Evolutionary conservation across 2,888 invertebrate species (phyloP), one percentile per base, ranked within the genome.

Genomic region (Caenorhabditis drosophilae): DNA sequence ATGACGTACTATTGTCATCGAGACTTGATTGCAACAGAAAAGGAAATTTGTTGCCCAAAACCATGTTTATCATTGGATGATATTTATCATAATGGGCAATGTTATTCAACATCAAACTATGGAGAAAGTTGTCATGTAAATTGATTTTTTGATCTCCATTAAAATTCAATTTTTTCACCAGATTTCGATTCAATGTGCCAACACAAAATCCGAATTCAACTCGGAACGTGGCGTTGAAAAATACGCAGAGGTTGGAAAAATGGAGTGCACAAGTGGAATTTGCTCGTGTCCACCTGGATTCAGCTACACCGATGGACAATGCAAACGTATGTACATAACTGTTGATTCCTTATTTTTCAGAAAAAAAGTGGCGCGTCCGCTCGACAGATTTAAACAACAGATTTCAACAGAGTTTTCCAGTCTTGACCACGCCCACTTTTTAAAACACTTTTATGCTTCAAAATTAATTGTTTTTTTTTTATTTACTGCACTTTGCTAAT

Each of bases 1-100:
- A 57, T 56, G 18, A 77, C 79, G 49, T 77, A 81, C 55, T 80
- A 73, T 57, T 80, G 81, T 45, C 81, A 80, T 59, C 47, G 68
- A 9, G 81, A 80, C 58, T 40, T 68, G 3, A 63, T 79, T 6
- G 52, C 78, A 2, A 79, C 80, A 1, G 70, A 78, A 26, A 78
- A 78, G 54, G 55, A 76, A 55, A 77, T 77, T 45, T 80, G 81
- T 55, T 80, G 81, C 44, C 81, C 81, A 20, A 81, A 81, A 56
- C 79, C 81, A 2, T 80, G 81, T 46, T 57, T 77, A n/a, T 76
- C 77, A 3, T 62, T 78, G n/a, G 80, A 80, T 48, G 81, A 80
- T 59, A 75, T 79, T 42, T 79, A 77, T 54, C 66, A 78, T 56
- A 70, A 77, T 12, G 81, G 81, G 0, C 81, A 80, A 52, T 80